phyloP scores from a whole-genome alignment of 2,888 invertebrate species.

The Scelioninae gen. 1 region DNA sequence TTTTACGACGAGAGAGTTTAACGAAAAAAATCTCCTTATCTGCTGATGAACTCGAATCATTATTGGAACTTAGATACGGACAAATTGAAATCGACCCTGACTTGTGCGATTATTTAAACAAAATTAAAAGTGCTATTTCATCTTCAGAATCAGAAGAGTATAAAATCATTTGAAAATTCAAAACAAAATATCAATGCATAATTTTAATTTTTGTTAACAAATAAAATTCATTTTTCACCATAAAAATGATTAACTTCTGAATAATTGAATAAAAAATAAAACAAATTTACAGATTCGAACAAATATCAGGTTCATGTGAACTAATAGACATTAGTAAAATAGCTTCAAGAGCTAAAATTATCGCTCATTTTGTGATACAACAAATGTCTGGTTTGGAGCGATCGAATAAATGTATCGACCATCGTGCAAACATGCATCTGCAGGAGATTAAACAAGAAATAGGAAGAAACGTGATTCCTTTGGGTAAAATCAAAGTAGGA shows the following conservation, averaged over 20 bases:
- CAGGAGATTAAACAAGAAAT: slow-evolving; percentile 77
- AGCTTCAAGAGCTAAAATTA: slow-evolving; percentile 73
- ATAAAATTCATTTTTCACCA: too few relatives aligned
- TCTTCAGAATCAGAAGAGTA: slow-evolving; percentile 62
- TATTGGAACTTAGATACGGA: slow-evolving; percentile 75
- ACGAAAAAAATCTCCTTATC: slow-evolving; percentile 64
- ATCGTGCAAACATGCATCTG: slow-evolving; percentile 80
- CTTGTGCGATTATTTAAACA: slow-evolving; percentile 74
- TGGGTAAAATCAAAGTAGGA: slow-evolving; percentile 87
- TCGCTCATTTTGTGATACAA: slow-evolving; percentile 80
- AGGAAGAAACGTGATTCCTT: slow-evolving; percentile 85
- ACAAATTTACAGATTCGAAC: background rate
- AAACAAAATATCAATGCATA: too few relatives aligned
- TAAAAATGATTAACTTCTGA: too few relatives aligned
- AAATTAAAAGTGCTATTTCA: slow-evolving; percentile 75
- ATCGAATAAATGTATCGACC: slow-evolving; percentile 73
- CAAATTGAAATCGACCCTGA: slow-evolving; percentile 75
- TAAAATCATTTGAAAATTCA: background rate
- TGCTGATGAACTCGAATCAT: slow-evolving; percentile 63
- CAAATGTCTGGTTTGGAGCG: slow-evolving; percentile 79
- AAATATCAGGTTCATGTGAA: slow-evolving; percentile 10
- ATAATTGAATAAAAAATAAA: background rate
- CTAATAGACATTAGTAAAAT: slow-evolving; percentile 73
- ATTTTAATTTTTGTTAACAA: too few relatives aligned
- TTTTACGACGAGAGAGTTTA: slow-evolving; percentile 52